Conservation (phyloP, 2,888 invertebrate genomes). For the Steinernema hermaphroditum region DNA sequence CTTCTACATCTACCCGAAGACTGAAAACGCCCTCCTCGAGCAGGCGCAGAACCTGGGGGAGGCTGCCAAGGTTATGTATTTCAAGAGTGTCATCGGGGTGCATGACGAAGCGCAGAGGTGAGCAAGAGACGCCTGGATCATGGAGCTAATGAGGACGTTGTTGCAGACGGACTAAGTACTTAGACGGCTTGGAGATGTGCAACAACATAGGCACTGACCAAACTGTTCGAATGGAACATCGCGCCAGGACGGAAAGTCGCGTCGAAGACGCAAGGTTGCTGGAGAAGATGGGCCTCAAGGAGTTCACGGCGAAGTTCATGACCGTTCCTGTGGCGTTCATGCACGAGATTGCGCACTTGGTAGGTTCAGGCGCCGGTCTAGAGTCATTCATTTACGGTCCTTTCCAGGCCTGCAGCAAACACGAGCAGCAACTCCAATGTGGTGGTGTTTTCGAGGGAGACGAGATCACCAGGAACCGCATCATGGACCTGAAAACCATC, state of each 20-base stretch:
- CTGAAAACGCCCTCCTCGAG: slow-evolving; percentile 3
- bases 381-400: too few species aligned
- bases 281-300: slow-evolving; percentile 43
- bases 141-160: not conserved
- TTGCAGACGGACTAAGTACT: slow-evolving; percentile 27
- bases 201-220: slow-evolving; percentile 33
- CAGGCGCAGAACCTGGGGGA: slow-evolving; percentile 1
- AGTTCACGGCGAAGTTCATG: slow-evolving; percentile 45
- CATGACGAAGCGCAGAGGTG: not conserved
- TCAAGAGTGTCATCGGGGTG: not conserved
- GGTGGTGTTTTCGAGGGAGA: slow-evolving; percentile 46
- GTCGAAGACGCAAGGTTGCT: slow-evolving; percentile 40
- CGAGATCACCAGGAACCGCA: slow-evolving; percentile 40
- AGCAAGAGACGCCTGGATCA: not conserved
- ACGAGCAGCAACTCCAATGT: slow-evolving; percentile 50
- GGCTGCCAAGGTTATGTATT: slow-evolving; percentile 2
- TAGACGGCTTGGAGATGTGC: slow-evolving; percentile 32
- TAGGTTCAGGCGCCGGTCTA: too few species aligned
- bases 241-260: slow-evolving; percentile 30
- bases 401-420: slow-evolving; percentile 42
- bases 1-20: slow-evolving; percentile 17
- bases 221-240: slow-evolving; percentile 1
- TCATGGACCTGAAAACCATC: slow-evolving; percentile 45
- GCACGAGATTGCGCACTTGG: slow-evolving; percentile 37
- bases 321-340: slow-evolving; percentile 41